phyloP scores from a whole-genome alignment of 1,140 invertebrate genomes.

The roundworm (Caenorhabditis elegans) region WBcel235 BX284605.5:8033501-8034000 shows the following conservation, averaged over 20 bases:
- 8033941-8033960: too few relatives aligned
- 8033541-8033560: constrained; percentile 98
- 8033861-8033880: constrained; percentile 41
- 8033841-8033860: background rate
- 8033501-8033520: constrained; percentile 94
- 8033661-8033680: constrained; percentile 73
- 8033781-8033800: constrained; percentile 92
- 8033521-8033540: constrained; percentile 97
- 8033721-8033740: constrained; percentile 84
- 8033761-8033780: constrained; percentile 85
- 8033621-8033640: constrained; percentile 50
- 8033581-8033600: constrained; percentile 80
- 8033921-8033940: too few relatives aligned
- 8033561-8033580: constrained; percentile 93
- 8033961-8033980: too few relatives aligned
- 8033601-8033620: constrained; percentile 56
- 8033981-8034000: constrained; percentile 81
- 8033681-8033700: constrained; percentile 94
- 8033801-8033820: constrained; percentile 98
- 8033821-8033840: constrained; percentile 79
- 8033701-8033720: constrained; percentile 94
- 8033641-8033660: constrained; percentile 52
- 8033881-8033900: background rate
- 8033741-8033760: constrained; percentile 77
- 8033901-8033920: too few relatives aligned